These are phyloP conservation scores for Protonemura montana DNA, from an alignment of 2,888 invertebrate species.

Conservation along the genomic window DNA sequence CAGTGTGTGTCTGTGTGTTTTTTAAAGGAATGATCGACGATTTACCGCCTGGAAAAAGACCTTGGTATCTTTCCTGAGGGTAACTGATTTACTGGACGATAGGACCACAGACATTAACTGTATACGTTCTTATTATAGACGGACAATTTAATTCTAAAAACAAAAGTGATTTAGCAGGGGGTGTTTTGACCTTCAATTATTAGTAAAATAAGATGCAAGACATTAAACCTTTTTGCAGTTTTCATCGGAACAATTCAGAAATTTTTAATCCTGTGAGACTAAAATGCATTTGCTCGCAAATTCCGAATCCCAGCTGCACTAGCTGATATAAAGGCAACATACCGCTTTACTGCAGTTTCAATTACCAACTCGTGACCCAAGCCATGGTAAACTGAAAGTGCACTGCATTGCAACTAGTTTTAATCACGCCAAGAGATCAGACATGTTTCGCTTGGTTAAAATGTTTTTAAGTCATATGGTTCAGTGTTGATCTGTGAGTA, in stretches of 20 bases:
- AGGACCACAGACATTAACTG: neutral
- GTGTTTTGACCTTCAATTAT: neutral
- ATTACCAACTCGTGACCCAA: neutral
- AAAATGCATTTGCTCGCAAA: neutral
- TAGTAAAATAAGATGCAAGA: neutral
- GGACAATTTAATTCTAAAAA: too few species aligned
- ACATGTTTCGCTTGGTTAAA: neutral
- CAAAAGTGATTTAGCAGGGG: too few species aligned
- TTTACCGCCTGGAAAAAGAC: neutral
- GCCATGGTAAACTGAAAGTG: neutral
- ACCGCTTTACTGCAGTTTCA: neutral
- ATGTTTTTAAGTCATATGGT: neutral
- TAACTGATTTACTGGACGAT: neutral
- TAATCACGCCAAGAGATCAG: neutral
- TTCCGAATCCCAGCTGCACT: neutral
- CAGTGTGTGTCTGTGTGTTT: neutral
- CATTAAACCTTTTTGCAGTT: neutral
- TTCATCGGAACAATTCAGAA: neutral
- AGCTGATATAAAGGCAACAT: neutral
- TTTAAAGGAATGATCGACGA: neutral
- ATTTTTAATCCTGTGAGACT: neutral
- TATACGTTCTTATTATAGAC: too few species aligned
- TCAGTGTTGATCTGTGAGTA: conserved; percentile 2
- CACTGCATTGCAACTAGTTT: neutral
- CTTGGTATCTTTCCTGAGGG: neutral